These are phyloP conservation scores for Syrphus vitripennis DNA, from an alignment of 2,888 invertebrate genomes.

Conservation along the genomic window DNA sequence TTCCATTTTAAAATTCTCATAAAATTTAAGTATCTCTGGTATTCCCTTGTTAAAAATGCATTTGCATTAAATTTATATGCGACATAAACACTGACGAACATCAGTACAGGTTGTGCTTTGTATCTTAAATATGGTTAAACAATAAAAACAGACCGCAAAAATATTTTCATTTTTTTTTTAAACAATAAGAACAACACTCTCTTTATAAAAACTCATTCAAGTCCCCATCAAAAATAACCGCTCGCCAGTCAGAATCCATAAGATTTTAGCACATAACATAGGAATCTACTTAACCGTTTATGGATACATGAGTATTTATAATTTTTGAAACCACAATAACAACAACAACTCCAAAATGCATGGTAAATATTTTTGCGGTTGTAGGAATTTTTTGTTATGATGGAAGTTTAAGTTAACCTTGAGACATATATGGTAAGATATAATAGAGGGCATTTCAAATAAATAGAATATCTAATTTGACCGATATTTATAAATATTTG, in stretches of 20 bases:
- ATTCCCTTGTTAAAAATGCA: background rate
- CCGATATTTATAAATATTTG: background rate
- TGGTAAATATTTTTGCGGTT: background rate
- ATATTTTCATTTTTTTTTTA: background rate
- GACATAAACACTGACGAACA: background rate
- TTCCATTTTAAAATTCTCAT: background rate
- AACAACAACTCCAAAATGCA: background rate
- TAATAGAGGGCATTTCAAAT: background rate
- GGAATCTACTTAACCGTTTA: slow-evolving; percentile 2
- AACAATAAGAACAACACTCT: background rate
- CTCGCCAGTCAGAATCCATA: background rate
- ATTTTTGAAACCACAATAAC: background rate
- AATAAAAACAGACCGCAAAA: slow-evolving; percentile 8
- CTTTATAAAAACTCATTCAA: background rate
- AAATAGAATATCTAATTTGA: background rate
- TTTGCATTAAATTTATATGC: slow-evolving; percentile 25
- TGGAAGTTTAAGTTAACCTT: background rate
- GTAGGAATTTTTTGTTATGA: background rate
- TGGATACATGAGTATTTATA: background rate
- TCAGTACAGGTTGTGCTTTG: background rate
- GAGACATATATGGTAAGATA: background rate
- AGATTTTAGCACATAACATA: background rate
- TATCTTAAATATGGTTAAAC: slow-evolving; percentile 7
- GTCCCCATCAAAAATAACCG: background rate
- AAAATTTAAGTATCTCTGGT: background rate